These are phyloP conservation scores for Ovis canadensis DNA, from an alignment of 2,113 vertebrate species.

Conservation along the genomic window DNA sequence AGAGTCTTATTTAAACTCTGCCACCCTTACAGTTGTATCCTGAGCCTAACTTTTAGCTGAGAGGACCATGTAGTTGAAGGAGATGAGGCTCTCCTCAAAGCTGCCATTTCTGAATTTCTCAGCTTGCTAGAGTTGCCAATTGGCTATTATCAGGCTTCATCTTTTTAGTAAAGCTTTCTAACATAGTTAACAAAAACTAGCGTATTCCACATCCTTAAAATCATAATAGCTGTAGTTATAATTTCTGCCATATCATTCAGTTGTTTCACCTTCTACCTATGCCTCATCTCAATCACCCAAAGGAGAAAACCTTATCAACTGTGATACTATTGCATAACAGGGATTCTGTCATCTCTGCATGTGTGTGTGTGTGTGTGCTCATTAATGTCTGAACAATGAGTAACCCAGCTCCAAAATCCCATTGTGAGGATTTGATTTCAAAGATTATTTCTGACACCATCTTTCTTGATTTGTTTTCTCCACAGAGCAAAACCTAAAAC, in stretches of 20 bases:
- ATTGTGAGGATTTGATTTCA: neutral
- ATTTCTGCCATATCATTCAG: neutral
- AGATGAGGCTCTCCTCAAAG: neutral
- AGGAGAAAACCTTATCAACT: neutral
- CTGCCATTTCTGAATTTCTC: neutral
- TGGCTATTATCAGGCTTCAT: neutral
- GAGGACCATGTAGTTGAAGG: neutral
- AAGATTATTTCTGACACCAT: neutral
- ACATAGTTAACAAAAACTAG: neutral
- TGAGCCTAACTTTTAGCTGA: neutral
- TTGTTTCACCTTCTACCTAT: neutral
- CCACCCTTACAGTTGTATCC: neutral
- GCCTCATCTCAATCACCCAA: neutral
- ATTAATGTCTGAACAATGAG: neutral
- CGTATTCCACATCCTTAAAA: neutral
- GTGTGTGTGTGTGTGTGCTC: fast-evolving
- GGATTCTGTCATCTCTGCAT: neutral
- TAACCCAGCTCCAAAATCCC: neutral
- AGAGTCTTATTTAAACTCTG: neutral
- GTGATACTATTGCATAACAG: neutral
- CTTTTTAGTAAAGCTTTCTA: neutral
- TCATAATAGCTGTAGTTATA: neutral
- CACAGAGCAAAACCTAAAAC: neutral
- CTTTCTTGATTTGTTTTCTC: neutral
- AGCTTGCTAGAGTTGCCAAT: neutral